These are phyloP conservation scores for Cremastinae sp. DNA, from an alignment of 2,888 invertebrate species.

Conservation along the genomic window DNA sequence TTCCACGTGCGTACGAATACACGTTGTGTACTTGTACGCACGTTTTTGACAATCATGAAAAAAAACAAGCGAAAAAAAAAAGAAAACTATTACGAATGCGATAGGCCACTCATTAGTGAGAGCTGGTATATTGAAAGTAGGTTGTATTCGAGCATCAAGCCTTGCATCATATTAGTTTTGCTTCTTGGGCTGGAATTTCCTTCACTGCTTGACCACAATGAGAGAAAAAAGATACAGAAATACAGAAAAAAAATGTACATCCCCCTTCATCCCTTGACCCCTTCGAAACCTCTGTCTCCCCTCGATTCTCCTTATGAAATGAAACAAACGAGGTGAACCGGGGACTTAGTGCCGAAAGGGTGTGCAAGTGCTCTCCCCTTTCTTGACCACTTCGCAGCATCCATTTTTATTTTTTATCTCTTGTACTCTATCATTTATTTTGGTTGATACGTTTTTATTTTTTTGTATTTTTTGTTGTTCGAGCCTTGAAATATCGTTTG, in stretches of 20 bases:
- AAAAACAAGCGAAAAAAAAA: constrained; percentile 35
- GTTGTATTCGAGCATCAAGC: constrained; percentile 80
- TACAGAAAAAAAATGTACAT: constrained; percentile 8
- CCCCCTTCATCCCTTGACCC: neutral
- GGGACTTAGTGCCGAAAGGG: constrained; percentile 77
- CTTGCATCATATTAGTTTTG: constrained; percentile 81
- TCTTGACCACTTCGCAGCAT: constrained; percentile 10
- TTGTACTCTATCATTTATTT: too few relatives aligned
- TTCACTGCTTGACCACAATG: constrained; percentile 79
- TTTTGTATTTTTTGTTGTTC: neutral
- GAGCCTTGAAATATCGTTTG: constrained; percentile 8
- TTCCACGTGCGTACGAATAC: constrained; percentile 6
- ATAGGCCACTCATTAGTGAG: constrained; percentile 79
- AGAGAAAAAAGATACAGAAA: constrained; percentile 27
- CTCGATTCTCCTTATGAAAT: neutral
- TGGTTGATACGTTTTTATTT: too few relatives aligned
- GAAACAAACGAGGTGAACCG: constrained; percentile 62
- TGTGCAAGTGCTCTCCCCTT: constrained; percentile 76
- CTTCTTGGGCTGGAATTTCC: constrained; percentile 80
- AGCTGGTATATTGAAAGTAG: constrained; percentile 77
- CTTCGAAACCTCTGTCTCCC: too few relatives aligned
- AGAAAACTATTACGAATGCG: constrained; percentile 74
- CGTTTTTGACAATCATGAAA: constrained; percentile 26
- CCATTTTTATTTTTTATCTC: constrained; percentile 26
- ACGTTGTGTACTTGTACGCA: constrained; percentile 9